Percentiles rank a stretch among this genome's conserved stretches.
These are phyloP conservation scores for Macroglossus sobrinus DNA, from an alignment of 2,113 vertebrate species.

Conservation along the genomic window DNA sequence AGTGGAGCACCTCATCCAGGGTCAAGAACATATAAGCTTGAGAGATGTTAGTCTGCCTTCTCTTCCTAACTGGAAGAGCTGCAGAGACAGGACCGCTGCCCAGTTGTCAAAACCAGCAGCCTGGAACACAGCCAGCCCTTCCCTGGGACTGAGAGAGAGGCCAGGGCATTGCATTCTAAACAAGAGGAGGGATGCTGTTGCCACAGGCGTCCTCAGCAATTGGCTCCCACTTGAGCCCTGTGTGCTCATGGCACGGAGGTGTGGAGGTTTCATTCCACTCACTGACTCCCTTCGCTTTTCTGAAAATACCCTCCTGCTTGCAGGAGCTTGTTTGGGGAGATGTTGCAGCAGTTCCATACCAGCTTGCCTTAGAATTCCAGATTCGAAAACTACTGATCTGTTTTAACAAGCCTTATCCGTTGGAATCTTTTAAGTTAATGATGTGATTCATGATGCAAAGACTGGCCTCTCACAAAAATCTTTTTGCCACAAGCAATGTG, in stretches of 20 bases:
- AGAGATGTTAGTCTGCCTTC: not conserved
- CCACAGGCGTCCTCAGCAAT: not conserved
- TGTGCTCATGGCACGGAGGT: not conserved
- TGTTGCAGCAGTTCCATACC: not conserved
- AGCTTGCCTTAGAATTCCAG: not conserved
- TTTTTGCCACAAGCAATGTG: not conserved
- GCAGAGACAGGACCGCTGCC: not conserved
- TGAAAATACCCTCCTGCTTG: constrained; percentile 28
- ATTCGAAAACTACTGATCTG: constrained; percentile 30
- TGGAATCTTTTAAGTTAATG: not conserved
- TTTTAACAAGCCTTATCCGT: constrained; percentile 37
- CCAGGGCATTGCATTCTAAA: not conserved
- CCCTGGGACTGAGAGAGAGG: not conserved
- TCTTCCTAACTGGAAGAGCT: no score
- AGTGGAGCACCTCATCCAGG: not conserved
- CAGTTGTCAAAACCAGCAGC: not conserved
- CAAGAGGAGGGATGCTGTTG: not conserved
- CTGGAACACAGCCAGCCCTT: not conserved
- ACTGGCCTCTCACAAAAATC: not conserved
- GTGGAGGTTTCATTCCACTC: not conserved
- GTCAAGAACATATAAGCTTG: rapidly evolving
- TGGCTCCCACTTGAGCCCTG: not conserved
- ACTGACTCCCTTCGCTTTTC: not conserved
- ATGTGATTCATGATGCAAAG: not conserved
- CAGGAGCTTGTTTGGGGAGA: constrained; percentile 24